Evolutionary conservation across 2,113 vertebrate species (phyloP), one percentile per base, ranked within the genome.

Genomic region (Mellivora capensis): DNA sequence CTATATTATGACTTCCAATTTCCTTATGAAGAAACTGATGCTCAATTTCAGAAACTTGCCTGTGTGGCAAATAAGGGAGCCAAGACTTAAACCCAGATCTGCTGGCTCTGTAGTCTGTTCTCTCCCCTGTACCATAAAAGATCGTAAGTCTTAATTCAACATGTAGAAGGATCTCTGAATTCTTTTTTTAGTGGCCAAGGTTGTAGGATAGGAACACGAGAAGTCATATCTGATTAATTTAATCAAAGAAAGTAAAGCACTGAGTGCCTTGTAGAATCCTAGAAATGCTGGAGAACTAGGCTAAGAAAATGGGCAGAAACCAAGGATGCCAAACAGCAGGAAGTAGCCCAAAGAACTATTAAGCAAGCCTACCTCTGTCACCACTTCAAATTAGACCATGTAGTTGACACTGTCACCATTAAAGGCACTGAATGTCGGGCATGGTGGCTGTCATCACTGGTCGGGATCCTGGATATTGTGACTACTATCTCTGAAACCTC

Each of bases 151-250:
- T 67, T 59, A 37, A 90, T 79, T 77, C 49, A 49, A 69, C 47
- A 79, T 31, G 18, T 31, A 34, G 31, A 77, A 37, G 21, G 84
- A 49, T 39, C 15, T 54, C 18, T 17, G 61, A 29, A 17, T 86
- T 14, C 49, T 79, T 87, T 57, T 29, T 94, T 69, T 13, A 1
- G 6, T 49, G 69, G 18, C 91, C 61, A 71, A 4, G 6, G 13
- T 31, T 85, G 52, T 90, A 67, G 29, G n/a, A 85, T 77, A 95
- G 57, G 74, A 95, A 85, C 13, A 37, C 18, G 37, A 77, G 86
- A 54, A 84, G 57, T 20, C 71, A 37, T 77, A 95, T 61, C 18
- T 69, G 34, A 79, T 14, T 91, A 69, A 47, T 0, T 47, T 52
- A 72, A 49, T 88, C 39, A 47, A 10, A 81, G 17, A 61, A 37